Conservation (phyloP, 2,797 vertebrate genomes). For the Sebastes aleutianus region DNA sequence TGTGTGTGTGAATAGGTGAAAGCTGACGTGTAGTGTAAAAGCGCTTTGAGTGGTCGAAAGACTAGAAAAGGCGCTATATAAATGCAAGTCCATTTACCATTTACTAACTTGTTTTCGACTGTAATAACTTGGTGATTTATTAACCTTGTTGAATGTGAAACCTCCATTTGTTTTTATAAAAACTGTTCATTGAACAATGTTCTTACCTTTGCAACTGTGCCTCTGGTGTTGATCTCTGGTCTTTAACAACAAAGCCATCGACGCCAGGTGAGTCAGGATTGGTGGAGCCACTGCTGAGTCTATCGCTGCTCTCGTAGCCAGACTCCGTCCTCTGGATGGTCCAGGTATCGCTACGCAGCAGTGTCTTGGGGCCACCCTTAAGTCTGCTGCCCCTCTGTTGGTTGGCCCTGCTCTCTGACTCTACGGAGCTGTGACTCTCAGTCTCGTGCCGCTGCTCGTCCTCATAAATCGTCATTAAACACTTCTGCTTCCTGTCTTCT, state of each 20-base stretch:
- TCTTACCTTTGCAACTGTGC: conserved; percentile 84
- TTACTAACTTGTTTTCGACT: not conserved
- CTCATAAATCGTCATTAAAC: conserved; percentile 96
- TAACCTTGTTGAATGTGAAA: not conserved
- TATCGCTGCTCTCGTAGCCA: conserved; percentile 94
- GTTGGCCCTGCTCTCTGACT: conserved; percentile 83
- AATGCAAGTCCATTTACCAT: too few relatives aligned
- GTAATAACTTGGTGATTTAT: not conserved
- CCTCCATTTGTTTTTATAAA: not conserved
- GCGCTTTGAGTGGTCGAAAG: too few relatives aligned
- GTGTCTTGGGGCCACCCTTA: conserved; percentile 81
- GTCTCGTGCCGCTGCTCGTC: conserved; percentile 91
- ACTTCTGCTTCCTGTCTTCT: conserved; percentile 86
- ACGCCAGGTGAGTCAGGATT: conserved; percentile 89
- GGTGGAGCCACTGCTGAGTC: conserved; percentile 92
- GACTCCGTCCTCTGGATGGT: conserved; percentile 95
- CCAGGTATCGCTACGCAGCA: conserved; percentile 86
- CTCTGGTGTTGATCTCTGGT: conserved; percentile 78
- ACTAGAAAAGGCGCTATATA: too few relatives aligned
- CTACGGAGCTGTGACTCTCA: conserved; percentile 89
- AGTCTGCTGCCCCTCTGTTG: conserved; percentile 72
- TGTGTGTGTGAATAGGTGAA: too few relatives aligned
- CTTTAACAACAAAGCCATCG: conserved; percentile 79
- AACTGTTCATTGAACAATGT: not conserved
- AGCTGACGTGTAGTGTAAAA: too few relatives aligned